Base-by-base conservation (phyloP, 2,888 invertebrate species). In the Pediacus dermestoides region DNA sequence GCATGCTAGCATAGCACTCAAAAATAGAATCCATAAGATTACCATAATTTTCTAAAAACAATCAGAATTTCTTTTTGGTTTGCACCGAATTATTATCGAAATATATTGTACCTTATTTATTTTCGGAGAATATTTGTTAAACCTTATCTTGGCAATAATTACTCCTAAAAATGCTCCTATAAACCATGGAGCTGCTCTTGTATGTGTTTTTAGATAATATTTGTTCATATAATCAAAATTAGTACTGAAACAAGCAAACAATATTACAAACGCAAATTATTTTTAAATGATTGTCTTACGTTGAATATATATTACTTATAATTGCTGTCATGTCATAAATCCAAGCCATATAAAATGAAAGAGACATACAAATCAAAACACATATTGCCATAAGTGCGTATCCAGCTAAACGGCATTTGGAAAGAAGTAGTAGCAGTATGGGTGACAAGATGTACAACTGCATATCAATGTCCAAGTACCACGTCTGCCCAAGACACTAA, bases 391-490 rank as follows among this genome's bases (percentile, higher is more conserved):
- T 23, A 26, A 49, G 6, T 1, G 23, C 15, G 16, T 49, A 6
- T 8, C 50, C 48, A 2, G 40, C 27, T 35, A 46, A 47, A 1
- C 66, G 66, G 46, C 58, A 65, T 46, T 59, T 66, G 42, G 70
- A 70, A 9, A 77, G 48, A 1, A 75, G 71, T 40, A 72, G 70
- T 2, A 78, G 61, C 34, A 77, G 61, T 2, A 76, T 45, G 2
- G 77, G 57, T 1, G 57, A 55, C 4, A 77, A 39, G 48, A 73
- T 63, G 51, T 73, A 77, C 13, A 77, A 53, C 52, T 77, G 77
- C 56, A 76, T 76, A 47, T 77, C 77, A 4, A 76, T 73, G 2
- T 73, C 69, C 21, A 78, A 57, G 50, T 77, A 77, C 77, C 78
- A 78, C 1, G 74, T 70, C 48, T 76, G 77, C 11, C 66, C 66